phyloP scores from a whole-genome alignment of 2,113 vertebrate species.

The Plecotus auritus region DNA sequence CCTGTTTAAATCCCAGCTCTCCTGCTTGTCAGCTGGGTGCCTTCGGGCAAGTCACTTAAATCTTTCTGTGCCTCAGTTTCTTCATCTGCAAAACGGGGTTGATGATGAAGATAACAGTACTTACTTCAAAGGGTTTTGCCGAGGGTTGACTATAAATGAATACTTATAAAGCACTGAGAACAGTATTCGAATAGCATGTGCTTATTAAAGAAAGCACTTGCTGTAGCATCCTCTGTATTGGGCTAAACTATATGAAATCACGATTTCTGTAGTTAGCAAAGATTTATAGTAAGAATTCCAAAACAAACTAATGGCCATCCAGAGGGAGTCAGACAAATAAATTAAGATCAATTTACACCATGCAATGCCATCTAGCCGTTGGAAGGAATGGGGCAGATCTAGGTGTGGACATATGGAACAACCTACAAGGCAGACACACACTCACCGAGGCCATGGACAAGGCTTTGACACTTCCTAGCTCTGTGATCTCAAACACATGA shows the following conservation, averaged over 20 bases:
- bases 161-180: background rate
- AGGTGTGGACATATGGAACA: background rate
- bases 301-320: background rate
- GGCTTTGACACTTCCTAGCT: background rate
- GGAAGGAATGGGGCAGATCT: background rate
- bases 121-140: background rate
- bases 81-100: background rate
- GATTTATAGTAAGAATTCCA: background rate
- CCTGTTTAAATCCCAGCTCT: background rate
- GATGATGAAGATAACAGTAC: background rate
- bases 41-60: background rate
- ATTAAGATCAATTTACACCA: background rate
- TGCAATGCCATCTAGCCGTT: background rate
- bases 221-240: background rate
- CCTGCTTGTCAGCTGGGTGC: background rate
- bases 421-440: background rate
- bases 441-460: background rate
- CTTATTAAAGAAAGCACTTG: background rate
- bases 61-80: conserved; percentile 7
- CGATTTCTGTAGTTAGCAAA: background rate
- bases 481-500: background rate
- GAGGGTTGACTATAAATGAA: background rate
- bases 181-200: background rate
- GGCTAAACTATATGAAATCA: background rate
- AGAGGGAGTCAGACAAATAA: background rate